Evolutionary conservation across 2,113 vertebrate species (phyloP).

Genomic region (Ammodytes dubius): DNA sequence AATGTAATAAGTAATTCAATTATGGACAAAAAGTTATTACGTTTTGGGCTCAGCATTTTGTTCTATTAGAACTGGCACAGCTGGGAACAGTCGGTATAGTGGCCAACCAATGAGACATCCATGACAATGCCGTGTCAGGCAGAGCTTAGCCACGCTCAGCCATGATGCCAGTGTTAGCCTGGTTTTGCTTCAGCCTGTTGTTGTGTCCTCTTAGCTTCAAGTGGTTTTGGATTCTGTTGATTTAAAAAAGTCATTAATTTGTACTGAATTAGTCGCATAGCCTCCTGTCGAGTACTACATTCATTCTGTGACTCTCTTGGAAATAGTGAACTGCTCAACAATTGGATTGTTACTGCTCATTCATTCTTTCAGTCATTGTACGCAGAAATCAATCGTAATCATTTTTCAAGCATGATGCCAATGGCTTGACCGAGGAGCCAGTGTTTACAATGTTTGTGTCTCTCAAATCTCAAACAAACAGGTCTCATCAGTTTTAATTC

Average conservation of each 20-base stretch:
- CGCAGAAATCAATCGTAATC: constrained; percentile 10
- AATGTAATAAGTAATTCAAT: no score
- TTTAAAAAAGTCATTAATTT: constrained; percentile 28
- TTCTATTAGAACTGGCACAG: constrained; percentile 50
- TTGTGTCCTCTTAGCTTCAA: constrained; percentile 12
- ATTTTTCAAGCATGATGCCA: background rate
- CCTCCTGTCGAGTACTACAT: background rate
- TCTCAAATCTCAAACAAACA: constrained; percentile 29
- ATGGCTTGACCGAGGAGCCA: background rate
- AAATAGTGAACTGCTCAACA: background rate
- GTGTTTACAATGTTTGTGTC: constrained; percentile 20
- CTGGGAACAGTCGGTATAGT: constrained; percentile 60
- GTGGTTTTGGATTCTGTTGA: constrained; percentile 26
- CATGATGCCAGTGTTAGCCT: constrained; percentile 47
- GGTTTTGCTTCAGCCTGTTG: constrained; percentile 43
- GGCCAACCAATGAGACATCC: constrained; percentile 55
- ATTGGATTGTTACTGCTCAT: background rate
- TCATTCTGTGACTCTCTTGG: background rate
- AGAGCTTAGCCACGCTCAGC: constrained; percentile 52
- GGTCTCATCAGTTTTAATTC: constrained; percentile 21
- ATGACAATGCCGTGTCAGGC: constrained; percentile 65
- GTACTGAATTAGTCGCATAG: background rate
- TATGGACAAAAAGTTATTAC: no score
- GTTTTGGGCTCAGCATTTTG: no score
- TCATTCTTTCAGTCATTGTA: background rate